Conservation (phyloP, 1,140 invertebrate species). For the Nylanderia fulva region DNA sequence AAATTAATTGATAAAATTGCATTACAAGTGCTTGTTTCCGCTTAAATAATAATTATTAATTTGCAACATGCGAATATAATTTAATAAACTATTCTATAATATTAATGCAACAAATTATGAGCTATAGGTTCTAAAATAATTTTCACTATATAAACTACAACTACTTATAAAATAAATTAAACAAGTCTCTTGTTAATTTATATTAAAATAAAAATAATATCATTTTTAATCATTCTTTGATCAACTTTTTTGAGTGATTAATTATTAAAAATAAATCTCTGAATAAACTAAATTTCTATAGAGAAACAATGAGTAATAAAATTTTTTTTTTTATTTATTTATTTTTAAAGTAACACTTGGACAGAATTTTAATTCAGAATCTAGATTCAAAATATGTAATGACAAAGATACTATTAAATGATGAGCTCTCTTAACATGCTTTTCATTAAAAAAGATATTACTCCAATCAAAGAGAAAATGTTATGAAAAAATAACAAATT, state of each 20-base stretch:
- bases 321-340: neutral
- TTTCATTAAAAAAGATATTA: neutral
- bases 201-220: neutral
- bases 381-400: neutral
- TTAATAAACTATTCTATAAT: constrained; percentile 1
- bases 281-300: neutral
- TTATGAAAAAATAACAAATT: neutral
- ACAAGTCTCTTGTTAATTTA: neutral
- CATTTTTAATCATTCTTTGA: neutral
- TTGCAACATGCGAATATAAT: neutral
- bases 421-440: neutral
- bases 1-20: neutral
- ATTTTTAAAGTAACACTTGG: neutral
- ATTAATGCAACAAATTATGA: neutral
- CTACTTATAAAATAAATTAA: neutral
- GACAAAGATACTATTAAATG: neutral
- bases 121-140: neutral
- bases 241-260: neutral
- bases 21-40: neutral
- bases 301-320: neutral
- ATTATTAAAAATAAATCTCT: neutral
- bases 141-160: neutral
- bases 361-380: neutral
- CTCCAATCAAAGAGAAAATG: neutral
- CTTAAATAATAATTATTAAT: constrained; percentile 26